A percentile compares a stretch with the other conserved stretches of the same genome.
Conservation (phyloP, 2,888 invertebrate species). For the Phyto melanocephala region DNA sequence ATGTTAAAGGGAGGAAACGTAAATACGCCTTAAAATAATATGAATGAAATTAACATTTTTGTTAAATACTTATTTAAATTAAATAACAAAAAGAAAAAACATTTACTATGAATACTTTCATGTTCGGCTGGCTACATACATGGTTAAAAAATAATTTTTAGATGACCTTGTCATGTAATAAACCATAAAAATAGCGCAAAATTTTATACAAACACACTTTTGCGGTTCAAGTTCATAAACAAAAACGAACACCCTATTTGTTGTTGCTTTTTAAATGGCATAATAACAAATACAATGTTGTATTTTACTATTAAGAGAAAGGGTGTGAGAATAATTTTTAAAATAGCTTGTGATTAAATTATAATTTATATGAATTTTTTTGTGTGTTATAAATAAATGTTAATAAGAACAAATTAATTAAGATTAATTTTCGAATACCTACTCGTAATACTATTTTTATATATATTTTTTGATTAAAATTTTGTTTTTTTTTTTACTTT, state of each 20-base stretch:
- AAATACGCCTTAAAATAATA: no score
- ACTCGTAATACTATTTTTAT: no score
- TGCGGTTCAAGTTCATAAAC: constrained; percentile 37
- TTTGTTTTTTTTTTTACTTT: no score
- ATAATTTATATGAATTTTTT: background rate
- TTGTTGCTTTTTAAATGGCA: background rate
- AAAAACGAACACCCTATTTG: background rate
- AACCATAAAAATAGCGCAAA: constrained; percentile 1
- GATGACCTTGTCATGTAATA: constrained; percentile 31
- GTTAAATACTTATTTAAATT: no score
- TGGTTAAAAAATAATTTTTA: background rate
- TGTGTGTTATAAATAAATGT: background rate
- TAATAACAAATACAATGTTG: background rate
- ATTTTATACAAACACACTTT: background rate
- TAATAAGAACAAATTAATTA: no score
- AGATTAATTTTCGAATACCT: no score
- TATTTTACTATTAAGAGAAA: background rate
- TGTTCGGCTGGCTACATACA: background rate
- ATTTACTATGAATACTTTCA: no score
- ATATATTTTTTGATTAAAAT: no score
- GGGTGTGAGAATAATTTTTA: background rate
- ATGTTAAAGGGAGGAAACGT: no score
- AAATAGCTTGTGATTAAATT: background rate
- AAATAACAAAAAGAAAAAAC: no score
- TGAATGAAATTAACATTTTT: no score